Evolutionary conservation across 2,113 vertebrate species (phyloP).

Genomic region (Coreoperca whiteheadi): DNA sequence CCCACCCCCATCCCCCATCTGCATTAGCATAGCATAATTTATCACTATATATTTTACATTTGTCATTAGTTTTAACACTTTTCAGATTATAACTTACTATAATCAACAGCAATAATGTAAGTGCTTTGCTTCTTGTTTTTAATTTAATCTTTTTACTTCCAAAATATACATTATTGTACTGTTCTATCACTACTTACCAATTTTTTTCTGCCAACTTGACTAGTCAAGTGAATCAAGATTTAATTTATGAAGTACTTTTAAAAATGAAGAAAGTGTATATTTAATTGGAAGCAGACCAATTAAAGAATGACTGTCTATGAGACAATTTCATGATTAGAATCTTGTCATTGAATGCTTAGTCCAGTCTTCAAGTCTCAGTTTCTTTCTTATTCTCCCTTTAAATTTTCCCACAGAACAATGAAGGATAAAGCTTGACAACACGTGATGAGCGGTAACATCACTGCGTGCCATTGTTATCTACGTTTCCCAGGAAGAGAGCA

Average conservation of each 20-base stretch:
- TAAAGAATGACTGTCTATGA: neutral
- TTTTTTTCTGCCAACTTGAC: neutral
- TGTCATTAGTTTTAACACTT: neutral
- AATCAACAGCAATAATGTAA: neutral
- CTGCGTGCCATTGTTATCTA: neutral
- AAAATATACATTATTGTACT: neutral
- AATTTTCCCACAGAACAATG: neutral
- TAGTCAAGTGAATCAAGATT: neutral
- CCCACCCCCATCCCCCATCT: neutral
- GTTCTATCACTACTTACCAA: neutral
- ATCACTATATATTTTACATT: conserved; percentile 30
- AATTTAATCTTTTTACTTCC: neutral
- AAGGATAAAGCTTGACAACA: neutral
- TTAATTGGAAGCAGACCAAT: neutral
- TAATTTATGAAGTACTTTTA: neutral
- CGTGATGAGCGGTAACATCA: neutral
- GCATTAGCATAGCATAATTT: conserved; percentile 13
- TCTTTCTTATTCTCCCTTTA: neutral
- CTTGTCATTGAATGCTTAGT: neutral
- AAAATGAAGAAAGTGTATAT: neutral
- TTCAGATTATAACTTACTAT: neutral
- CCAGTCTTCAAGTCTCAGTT: too few relatives aligned
- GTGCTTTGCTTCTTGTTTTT: neutral
- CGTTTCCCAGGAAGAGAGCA: neutral
- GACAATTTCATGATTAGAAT: neutral